These are phyloP conservation scores for Danaus plexippus DNA, from an alignment of 1,140 invertebrate genomes.

Conservation along the genomic window DNA sequence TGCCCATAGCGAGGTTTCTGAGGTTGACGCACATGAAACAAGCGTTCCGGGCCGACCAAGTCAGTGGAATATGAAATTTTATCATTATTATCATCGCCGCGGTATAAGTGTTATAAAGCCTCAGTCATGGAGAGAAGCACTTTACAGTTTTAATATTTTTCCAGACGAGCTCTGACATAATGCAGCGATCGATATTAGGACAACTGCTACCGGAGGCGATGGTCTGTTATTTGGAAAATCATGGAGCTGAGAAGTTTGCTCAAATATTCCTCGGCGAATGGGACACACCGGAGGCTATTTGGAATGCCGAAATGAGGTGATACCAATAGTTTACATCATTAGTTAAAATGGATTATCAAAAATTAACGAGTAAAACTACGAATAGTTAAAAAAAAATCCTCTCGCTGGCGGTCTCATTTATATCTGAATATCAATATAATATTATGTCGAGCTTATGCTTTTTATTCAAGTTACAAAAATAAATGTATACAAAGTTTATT, in stretches of 20 bases:
- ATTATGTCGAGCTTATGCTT: not conserved
- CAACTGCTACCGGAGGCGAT: constrained; percentile 98
- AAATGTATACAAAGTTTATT: not conserved
- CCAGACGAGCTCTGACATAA: constrained; percentile 79
- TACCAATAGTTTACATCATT: no score
- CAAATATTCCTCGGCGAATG: constrained; percentile 99
- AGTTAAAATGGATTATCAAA: no score
- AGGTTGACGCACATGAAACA: constrained; percentile 96
- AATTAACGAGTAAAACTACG: no score
- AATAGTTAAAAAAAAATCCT: no score
- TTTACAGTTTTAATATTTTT: constrained; percentile 19
- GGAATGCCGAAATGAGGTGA: constrained; percentile 90
- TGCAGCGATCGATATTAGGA: constrained; percentile 90
- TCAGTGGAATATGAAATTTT: constrained; percentile 39
- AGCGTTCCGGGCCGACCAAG: constrained; percentile 93
- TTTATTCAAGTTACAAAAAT: not conserved
- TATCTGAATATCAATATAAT: not conserved
- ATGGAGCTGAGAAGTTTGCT: constrained; percentile 98
- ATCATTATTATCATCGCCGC: no score
- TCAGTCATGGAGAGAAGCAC: not conserved
- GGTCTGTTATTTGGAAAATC: constrained; percentile 99
- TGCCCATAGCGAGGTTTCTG: constrained; percentile 95
- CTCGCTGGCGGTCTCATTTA: no score
- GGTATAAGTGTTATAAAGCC: no score
- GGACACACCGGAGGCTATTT: constrained; percentile 98